Evolutionary conservation across 2,888 invertebrate species (phyloP), one percentile per base, ranked within the genome.

Genomic region (Chymomyza amoena): DNA sequence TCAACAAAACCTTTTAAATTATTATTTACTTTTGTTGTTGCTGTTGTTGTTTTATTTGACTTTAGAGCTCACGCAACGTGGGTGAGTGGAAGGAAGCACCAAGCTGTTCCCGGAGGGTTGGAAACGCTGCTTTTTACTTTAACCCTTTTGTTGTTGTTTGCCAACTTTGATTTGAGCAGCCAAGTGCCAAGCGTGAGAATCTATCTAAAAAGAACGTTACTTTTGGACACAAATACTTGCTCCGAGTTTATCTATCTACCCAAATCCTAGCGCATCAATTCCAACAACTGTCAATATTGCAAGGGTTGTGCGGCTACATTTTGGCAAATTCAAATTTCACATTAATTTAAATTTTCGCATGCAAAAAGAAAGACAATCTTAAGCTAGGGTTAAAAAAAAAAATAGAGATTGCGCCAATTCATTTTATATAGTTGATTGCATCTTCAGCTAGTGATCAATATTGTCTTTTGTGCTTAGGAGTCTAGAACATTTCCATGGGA

Each of bases 341-440:
- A 84, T 83, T 80, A 80, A 89, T 89, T 89, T 88, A 75, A 89
- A 90, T 90, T 88, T 89, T 79, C 73, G 87, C 90, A 90, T 88
- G 89, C 89, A 84, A 87, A n/a, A n/a, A n/a, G n/a, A n/a, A 89
- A 80, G 70, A 73, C 68, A 69, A 69, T 65, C 39, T 56, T 50
- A 51, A 51, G 7, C 60, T 52, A 32, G 25, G 32, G 10, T 32
- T 32, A 32, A 32, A 32, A 32, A 32, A 32, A 32, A 3, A 7
- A 6, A 13, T 13, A 45, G 18, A 36, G 13, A 16, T 52, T 39
- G 54, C 61, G 61, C n/a, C 57, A 79, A 77, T 84, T 79, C 81
- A 87, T 89, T 87, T 80, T 73, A 69, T 72, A 89, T 90, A 89
- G 89, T 84, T 88, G 90, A 89, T 89, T 90, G 90, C 90, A 89